phyloP scores from a whole-genome alignment of 2,113 vertebrate genomes.

The Synodontis membranacea region DNA sequence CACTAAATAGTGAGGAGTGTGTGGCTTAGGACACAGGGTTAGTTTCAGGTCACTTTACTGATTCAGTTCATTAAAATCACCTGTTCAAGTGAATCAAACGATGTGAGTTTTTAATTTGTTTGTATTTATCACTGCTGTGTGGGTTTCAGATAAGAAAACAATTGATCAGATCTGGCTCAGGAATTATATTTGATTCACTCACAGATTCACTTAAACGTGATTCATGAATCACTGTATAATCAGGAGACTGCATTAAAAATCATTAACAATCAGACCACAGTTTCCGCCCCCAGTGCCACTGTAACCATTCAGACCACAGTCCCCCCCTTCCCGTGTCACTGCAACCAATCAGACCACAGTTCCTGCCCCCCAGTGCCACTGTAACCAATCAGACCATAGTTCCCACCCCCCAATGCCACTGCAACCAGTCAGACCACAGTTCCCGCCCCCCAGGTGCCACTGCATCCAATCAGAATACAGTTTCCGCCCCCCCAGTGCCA shows the following conservation, averaged over 20 bases:
- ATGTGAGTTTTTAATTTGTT: neutral
- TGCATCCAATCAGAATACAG: neutral
- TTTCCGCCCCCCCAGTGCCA: neutral
- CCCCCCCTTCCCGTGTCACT: too few species aligned
- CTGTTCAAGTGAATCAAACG: neutral
- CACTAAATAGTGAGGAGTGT: too few species aligned
- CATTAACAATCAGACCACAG: neutral
- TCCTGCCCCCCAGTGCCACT: too few species aligned
- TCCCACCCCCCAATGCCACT: neutral
- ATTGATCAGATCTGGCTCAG: neutral
- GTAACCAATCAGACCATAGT: neutral
- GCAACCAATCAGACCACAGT: too few species aligned
- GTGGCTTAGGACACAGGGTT: too few species aligned
- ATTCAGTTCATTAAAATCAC: neutral
- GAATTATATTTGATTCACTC: neutral
- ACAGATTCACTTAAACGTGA: neutral
- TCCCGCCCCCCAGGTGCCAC: too few species aligned
- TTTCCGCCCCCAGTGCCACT: neutral
- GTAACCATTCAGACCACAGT: neutral
- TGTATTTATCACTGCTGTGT: neutral
- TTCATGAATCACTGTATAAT: neutral
- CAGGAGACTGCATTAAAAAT: neutral
- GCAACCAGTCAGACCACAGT: too few species aligned
- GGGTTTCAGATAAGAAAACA: neutral
- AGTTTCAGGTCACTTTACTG: neutral